These are phyloP conservation scores for Lepidurus apus DNA, from an alignment of 1,140 invertebrate genomes.

Conservation along the genomic window DNA sequence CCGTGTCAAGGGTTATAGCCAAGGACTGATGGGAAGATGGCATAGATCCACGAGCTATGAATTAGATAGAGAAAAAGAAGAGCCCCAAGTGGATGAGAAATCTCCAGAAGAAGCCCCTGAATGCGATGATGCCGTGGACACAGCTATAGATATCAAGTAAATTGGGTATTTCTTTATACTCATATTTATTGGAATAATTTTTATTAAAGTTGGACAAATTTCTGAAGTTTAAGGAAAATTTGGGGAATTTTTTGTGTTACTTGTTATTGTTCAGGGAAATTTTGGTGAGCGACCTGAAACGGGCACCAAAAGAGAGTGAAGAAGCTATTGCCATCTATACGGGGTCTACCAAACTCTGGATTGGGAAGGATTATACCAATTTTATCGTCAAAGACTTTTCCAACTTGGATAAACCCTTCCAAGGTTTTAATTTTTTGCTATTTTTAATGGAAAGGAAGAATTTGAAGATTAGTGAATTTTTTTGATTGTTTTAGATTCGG, in stretches of 20 bases:
- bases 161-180: background rate
- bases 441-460: background rate
- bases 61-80: constrained; percentile 29
- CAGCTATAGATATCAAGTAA: background rate
- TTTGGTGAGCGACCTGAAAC: constrained; percentile 41
- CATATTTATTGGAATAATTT: too few relatives aligned
- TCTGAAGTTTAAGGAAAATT: background rate
- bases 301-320: constrained; percentile 42
- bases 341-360: constrained; percentile 83
- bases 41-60: constrained; percentile 35
- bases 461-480: background rate
- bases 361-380: constrained; percentile 96
- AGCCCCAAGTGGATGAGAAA: background rate
- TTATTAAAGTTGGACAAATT: too few relatives aligned
- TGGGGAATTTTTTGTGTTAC: background rate
- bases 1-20: constrained; percentile 39
- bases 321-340: constrained; percentile 43
- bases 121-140: background rate
- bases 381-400: constrained; percentile 97
- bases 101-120: background rate
- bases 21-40: constrained; percentile 37
- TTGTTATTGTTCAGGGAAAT: background rate
- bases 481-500: constrained; percentile 61
- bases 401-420: constrained; percentile 81
- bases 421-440: constrained; percentile 47